phyloP scores from a whole-genome alignment of 23 tunicate genomes.

The Ciona savignyi region DNA sequence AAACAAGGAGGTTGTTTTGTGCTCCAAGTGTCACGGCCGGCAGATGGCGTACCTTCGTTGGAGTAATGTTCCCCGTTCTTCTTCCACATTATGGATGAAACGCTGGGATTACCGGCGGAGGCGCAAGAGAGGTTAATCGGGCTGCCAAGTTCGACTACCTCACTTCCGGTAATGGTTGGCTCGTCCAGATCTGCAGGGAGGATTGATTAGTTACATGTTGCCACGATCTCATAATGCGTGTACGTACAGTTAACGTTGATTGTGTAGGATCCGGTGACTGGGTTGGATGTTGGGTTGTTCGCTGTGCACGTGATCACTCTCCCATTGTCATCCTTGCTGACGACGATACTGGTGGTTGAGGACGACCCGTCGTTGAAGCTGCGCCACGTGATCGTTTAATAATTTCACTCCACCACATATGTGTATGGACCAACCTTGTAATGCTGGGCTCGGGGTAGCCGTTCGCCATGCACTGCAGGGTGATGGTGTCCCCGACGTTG shows the following conservation, averaged over 20 bases:
- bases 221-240: background rate
- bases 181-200: constrained; percentile 21
- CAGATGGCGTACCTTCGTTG: constrained; percentile 17
- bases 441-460: background rate
- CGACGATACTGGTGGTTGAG: background rate
- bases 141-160: constrained; percentile 11
- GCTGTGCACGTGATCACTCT: background rate
- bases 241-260: background rate
- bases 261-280: background rate
- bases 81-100: constrained; percentile 22
- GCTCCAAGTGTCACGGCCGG: background rate
- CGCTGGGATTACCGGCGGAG: constrained; percentile 21
- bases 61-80: constrained; percentile 21
- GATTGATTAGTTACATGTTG: background rate
- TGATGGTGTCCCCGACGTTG: background rate
- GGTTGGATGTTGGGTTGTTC: background rate
- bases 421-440: background rate
- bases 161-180: constrained; percentile 21
- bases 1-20: background rate
- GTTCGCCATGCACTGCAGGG: background rate
- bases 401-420: too few relatives aligned
- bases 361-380: background rate
- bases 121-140: constrained; percentile 19
- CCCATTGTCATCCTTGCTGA: background rate
- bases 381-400: too few relatives aligned